Evolutionary conservation across 2,797 vertebrate species (phyloP).

Genomic region (Ataeniobius toweri): DNA sequence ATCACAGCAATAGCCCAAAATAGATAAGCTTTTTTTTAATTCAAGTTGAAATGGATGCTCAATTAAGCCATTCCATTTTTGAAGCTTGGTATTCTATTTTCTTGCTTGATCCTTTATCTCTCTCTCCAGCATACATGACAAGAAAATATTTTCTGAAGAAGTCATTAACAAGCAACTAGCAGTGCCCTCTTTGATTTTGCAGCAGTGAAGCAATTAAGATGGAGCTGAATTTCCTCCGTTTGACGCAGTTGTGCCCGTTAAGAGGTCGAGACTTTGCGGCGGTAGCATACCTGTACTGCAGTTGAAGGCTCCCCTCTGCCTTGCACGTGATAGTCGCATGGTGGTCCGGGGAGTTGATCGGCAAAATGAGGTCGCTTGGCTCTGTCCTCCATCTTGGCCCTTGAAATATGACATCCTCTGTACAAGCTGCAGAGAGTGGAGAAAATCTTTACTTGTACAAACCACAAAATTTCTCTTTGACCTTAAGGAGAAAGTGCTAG

Average conservation of each 20-base stretch:
- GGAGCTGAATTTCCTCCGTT: conserved; percentile 27
- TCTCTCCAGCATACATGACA: conserved; percentile 48
- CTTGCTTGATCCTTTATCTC: conserved; percentile 49
- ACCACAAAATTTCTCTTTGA: conserved; percentile 49
- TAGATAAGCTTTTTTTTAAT: conserved; percentile 42
- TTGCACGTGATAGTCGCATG: conserved; percentile 76
- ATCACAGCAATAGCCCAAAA: conserved; percentile 42
- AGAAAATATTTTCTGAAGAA: conserved; percentile 56
- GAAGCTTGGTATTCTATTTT: conserved; percentile 43
- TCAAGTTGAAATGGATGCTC: conserved; percentile 57
- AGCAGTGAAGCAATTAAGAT: conserved; percentile 48
- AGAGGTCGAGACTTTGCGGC: conserved; percentile 26
- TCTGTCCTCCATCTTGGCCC: conserved; percentile 81
- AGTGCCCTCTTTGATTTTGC: conserved; percentile 55
- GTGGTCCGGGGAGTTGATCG: conserved; percentile 78
- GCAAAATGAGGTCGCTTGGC: conserved; percentile 82
- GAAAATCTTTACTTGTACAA: conserved; percentile 45
- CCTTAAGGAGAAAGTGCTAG: conserved; percentile 44
- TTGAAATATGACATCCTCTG: conserved; percentile 80
- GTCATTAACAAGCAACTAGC: conserved; percentile 62
- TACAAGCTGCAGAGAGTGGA: conserved; percentile 63
- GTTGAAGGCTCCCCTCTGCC: conserved; percentile 74
- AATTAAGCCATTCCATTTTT: conserved; percentile 61
- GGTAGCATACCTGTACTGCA: conserved; percentile 78
- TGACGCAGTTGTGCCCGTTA: background rate